phyloP scores from a whole-genome alignment of 2,888 invertebrate genomes.

The Pristionchus fissidentatus region DNA sequence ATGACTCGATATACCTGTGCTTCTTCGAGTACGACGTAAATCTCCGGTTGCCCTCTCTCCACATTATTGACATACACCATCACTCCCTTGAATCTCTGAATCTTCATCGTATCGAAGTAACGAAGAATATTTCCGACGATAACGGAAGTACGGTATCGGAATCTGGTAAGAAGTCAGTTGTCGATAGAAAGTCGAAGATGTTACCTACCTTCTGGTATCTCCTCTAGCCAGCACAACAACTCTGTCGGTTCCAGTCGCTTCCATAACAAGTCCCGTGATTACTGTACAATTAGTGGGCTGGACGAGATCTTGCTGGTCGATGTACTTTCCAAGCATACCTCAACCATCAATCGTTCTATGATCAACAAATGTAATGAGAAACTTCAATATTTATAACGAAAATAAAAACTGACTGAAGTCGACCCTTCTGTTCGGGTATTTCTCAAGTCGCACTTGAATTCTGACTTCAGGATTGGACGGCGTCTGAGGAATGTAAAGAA shows the following conservation, averaged over 20 bases:
- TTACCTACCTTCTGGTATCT: constrained; percentile 62
- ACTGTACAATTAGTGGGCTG: constrained; percentile 74
- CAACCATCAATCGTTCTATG: not conserved
- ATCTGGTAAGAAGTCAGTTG: constrained; percentile 46
- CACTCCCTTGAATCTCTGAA: constrained; percentile 73
- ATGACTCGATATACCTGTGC: constrained; percentile 58
- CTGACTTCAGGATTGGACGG: constrained; percentile 69
- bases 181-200: not conserved
- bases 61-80: constrained; percentile 75
- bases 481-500: constrained; percentile 79
- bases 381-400: too few relatives aligned
- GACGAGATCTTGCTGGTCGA: constrained; percentile 71
- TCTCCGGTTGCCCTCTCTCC: constrained; percentile 73
- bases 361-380: not conserved
- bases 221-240: constrained; percentile 64
- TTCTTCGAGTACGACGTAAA: constrained; percentile 74
- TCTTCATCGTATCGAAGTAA: constrained; percentile 74
- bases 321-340: constrained; percentile 72
- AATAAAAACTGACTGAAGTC: constrained; percentile 68
- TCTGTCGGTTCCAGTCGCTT: constrained; percentile 72
- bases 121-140: constrained; percentile 73
- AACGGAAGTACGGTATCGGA: constrained; percentile 70
- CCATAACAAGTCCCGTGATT: constrained; percentile 73
- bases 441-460: constrained; percentile 72
- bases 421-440: constrained; percentile 72